Base-by-base conservation (phyloP, 2,888 invertebrate genomes). In the Ditylenchus weischeri region DNA sequence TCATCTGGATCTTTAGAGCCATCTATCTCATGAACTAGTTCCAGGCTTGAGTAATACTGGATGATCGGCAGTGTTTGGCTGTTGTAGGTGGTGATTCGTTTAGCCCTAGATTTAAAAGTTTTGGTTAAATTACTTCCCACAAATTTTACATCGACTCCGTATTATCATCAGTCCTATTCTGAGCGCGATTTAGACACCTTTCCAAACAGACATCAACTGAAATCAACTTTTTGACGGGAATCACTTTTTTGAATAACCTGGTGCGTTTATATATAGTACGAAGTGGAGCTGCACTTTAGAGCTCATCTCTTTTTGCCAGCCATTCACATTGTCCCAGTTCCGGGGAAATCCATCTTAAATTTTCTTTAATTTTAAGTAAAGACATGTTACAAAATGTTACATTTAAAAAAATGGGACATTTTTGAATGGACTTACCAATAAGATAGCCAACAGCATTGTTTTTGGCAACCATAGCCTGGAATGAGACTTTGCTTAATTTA, bases 261-360 rank as follows among this genome's bases (percentile, higher is more conserved):
- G 87, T 82, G 95, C 95, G 74, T 94, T 91, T 78, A 98, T 91
- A 84, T 92, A 93, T 36, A 99, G 85, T 2, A 96, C 91, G 65
- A 91, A 93, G 72, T 90, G 88, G 18, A 96, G 87, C 50, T 72
- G 54, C 68, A 62, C 62, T 84, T 93, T 93, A 29, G 89, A 89
- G 0, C 88, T 86, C 91, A 98, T 93, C 72, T 86, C 86, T 76
- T 84, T 83, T 51, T 89, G 88, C 98, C 98, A 99, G 10, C 98
- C 98, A 62, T 92, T 90, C 71, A 96, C 85, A 84, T 99, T 99
- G 84, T 98, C 90, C 84, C 92, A 88, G 85, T 98, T 99, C 29
- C 98, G 88, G 18, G 98, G 98, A 84, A 99, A 99, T 1, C 99
- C 99, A 84, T 99, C 99, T 78, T 29, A 29, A 29, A 4, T 29